Percentiles rank a stretch among this genome's conserved stretches.
Conservation (phyloP, 2,113 vertebrate genomes). For the Aleadryas rufinucha region DNA sequence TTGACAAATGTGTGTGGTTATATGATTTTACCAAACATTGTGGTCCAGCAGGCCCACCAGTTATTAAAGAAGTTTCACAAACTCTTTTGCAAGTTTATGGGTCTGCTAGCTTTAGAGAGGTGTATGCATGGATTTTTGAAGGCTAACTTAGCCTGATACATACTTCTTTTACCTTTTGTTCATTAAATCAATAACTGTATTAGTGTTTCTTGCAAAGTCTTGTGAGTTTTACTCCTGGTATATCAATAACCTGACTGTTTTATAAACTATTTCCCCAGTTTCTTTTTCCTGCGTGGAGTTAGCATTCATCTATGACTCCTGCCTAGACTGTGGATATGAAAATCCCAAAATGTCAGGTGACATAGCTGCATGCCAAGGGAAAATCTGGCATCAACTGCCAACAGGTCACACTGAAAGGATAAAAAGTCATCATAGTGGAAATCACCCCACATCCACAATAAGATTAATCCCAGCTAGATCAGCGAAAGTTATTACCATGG, state of each 20-base stretch:
- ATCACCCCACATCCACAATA: background rate
- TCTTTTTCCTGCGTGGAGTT: background rate
- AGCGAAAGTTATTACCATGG: fast-evolving
- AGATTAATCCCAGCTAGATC: background rate
- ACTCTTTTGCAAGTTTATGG: background rate
- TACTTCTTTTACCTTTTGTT: background rate
- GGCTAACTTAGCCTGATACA: background rate
- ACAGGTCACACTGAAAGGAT: background rate
- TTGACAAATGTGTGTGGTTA: background rate
- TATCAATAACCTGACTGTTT: background rate
- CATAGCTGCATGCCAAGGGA: background rate
- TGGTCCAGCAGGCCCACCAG: background rate
- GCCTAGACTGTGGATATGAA: background rate
- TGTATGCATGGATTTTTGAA: background rate
- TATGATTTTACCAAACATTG: background rate
- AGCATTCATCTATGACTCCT: background rate
- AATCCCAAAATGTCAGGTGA: background rate
- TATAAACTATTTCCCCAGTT: background rate
- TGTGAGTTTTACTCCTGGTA: background rate
- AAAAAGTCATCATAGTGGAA: background rate
- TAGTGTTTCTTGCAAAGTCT: background rate
- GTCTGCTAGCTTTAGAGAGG: background rate
- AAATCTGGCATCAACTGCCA: background rate
- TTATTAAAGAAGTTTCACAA: background rate
- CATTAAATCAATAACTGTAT: background rate